These are phyloP conservation scores for Apeira syringaria DNA, from an alignment of 2,888 invertebrate species.

Conservation along the genomic window DNA sequence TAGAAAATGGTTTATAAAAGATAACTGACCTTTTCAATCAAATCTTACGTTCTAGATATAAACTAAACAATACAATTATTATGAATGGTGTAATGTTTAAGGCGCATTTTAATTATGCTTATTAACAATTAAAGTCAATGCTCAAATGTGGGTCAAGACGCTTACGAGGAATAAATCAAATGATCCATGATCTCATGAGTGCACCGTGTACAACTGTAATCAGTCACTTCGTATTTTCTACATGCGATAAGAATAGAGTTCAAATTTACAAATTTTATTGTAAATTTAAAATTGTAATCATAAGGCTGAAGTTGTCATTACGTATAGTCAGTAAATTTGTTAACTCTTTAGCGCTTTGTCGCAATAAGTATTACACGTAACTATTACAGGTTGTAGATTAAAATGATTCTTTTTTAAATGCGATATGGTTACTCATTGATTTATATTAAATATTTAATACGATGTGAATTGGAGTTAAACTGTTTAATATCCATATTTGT, in stretches of 20 bases:
- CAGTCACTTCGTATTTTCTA: slow-evolving; percentile 40
- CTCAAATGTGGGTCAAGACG: slow-evolving; percentile 78
- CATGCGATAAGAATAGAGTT: slow-evolving; percentile 32
- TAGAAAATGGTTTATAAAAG: too few species aligned
- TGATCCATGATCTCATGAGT: slow-evolving; percentile 73
- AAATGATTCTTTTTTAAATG: not conserved
- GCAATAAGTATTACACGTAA: not conserved
- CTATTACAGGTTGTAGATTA: too few species aligned
- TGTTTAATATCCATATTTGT: not conserved
- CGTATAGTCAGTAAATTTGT: slow-evolving; percentile 22
- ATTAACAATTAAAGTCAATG: slow-evolving; percentile 82
- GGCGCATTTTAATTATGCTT: slow-evolving; percentile 82
- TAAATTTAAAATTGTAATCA: slow-evolving; percentile 34
- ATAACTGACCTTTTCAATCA: too few species aligned
- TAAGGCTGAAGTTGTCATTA: slow-evolving; percentile 70
- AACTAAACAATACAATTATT: slow-evolving; percentile 4
- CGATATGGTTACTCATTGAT: slow-evolving; percentile 1
- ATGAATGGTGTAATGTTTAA: slow-evolving; percentile 49
- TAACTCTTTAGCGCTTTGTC: slow-evolving; percentile 7
- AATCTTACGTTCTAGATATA: slow-evolving; percentile 1
- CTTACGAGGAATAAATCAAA: slow-evolving; percentile 81
- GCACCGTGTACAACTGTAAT: slow-evolving; percentile 34
- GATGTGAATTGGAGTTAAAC: slow-evolving; percentile 2
- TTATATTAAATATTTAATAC: not conserved
- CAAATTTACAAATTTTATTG: slow-evolving; percentile 31